Conservation (phyloP, 2,888 invertebrate species). For the Galeruca laticollis region DNA sequence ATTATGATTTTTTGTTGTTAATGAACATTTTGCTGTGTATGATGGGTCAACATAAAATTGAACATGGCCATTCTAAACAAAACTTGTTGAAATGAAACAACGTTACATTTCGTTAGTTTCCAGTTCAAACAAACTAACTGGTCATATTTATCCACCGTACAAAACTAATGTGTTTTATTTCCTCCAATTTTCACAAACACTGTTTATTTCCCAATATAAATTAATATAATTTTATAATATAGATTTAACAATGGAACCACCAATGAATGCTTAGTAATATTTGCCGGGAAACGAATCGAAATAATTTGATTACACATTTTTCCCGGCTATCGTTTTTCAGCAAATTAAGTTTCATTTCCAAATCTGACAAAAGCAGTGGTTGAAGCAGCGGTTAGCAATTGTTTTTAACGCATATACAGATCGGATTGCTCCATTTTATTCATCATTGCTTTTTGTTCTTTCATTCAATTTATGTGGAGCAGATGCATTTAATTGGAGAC, state of each 20-base stretch:
- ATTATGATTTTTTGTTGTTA: no score
- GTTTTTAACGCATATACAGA: slow-evolving; percentile 1
- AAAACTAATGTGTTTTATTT: background rate
- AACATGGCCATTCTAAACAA: background rate
- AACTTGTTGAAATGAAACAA: background rate
- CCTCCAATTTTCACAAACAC: background rate
- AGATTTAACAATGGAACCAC: background rate
- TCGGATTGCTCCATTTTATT: background rate
- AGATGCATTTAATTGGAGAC: background rate
- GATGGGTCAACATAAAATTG: background rate
- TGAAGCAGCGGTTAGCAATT: background rate
- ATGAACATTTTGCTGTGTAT: background rate
- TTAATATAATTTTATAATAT: background rate
- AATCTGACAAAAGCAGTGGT: slow-evolving; percentile 7
- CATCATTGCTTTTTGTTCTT: background rate
- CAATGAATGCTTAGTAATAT: background rate
- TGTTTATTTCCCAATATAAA: background rate
- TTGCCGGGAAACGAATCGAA: background rate
- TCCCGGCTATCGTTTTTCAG: background rate
- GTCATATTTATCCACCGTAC: background rate
- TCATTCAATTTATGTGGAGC: background rate
- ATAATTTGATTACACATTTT: slow-evolving; percentile 4
- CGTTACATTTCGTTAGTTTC: background rate
- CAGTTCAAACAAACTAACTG: background rate
- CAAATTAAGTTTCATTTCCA: background rate